Conservation (phyloP, 35 echinoderm and acorn worm genomes). For the Nesometra sesokonis region DNA sequence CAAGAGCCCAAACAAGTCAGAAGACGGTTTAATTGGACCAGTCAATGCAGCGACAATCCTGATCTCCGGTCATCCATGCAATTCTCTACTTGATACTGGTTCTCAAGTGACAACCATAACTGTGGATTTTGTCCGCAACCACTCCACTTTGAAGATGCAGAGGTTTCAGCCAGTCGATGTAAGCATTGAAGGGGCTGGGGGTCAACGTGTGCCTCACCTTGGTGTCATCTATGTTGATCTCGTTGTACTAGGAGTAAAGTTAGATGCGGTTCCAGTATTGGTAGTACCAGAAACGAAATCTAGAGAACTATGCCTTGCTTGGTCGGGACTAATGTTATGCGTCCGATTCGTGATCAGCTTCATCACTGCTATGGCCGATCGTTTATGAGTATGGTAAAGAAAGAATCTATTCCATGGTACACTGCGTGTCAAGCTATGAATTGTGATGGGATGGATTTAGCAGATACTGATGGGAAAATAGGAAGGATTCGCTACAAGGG, state of each 20-base stretch:
- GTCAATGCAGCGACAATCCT: background rate
- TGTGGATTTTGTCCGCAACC: background rate
- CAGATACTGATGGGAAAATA: background rate
- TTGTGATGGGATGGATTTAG: background rate
- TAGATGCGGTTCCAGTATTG: background rate
- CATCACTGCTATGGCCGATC: background rate
- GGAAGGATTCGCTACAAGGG: background rate
- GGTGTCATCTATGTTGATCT: background rate
- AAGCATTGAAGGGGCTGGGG: conserved; percentile 5
- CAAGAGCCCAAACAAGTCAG: background rate
- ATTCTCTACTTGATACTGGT: conserved; percentile 17
- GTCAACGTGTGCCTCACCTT: background rate
- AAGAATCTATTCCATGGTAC: background rate
- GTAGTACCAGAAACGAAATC: background rate
- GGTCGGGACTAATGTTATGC: background rate
- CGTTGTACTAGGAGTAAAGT: background rate
- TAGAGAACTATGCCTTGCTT: background rate
- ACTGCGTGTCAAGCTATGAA: background rate
- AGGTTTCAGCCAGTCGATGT: background rate
- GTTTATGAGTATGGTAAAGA: background rate
- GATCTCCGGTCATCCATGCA: background rate
- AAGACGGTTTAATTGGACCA: background rate
- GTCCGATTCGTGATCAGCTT: background rate
- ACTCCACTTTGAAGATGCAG: background rate
- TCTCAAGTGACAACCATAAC: conserved; percentile 19